These are phyloP conservation scores for Sinocyclocheilus anshuiensis DNA, from an alignment of 2,113 vertebrate genomes.

Conservation along the genomic window DNA sequence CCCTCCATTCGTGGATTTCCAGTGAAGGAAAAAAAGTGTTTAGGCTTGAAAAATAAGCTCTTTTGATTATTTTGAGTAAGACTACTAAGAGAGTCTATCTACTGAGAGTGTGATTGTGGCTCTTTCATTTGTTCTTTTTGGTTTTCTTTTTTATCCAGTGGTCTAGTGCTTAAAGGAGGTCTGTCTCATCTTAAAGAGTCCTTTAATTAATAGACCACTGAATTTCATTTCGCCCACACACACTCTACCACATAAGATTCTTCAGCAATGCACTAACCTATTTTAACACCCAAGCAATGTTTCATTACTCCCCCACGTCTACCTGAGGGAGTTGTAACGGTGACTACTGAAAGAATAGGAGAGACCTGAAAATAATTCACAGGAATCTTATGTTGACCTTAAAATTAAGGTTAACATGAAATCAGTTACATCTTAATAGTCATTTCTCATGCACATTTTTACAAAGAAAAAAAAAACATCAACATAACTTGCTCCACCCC, in stretches of 20 bases:
- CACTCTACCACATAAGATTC: no score
- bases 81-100: no score
- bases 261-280: no score
- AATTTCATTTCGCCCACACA: not conserved
- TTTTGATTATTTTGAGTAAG: no score
- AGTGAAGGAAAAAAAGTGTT: not conserved
- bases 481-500: no score
- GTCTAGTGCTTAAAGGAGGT: no score
- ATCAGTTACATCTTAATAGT: no score
- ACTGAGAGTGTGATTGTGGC: no score
- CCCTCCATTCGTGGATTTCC: not conserved
- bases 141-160: not conserved
- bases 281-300: not conserved
- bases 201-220: not conserved
- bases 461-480: no score
- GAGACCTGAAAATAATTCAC: not conserved
- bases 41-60: no score
- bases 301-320: not conserved
- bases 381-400: not conserved
- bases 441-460: no score
- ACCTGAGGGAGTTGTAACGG: not conserved
- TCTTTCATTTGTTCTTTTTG: not conserved
- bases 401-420: no score
- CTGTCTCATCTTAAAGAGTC: not conserved
- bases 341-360: not conserved